Base-by-base conservation (phyloP, 2,797 vertebrate species). In the Lindbergichthys nudifrons region DNA sequence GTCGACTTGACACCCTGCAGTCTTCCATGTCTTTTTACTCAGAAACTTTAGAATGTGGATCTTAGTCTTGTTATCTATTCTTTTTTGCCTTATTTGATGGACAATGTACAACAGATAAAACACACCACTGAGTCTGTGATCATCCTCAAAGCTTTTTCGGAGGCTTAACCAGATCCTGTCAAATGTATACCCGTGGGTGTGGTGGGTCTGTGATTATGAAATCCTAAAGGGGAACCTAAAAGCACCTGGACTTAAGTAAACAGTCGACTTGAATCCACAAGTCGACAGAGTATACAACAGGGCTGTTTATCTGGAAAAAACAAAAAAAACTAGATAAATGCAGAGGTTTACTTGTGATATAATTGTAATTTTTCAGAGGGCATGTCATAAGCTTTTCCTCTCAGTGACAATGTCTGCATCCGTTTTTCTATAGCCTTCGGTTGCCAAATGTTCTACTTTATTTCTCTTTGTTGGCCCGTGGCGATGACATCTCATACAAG, bases 211-310 rank as follows among this genome's bases (percentile, higher is more conserved):
- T 62, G 58, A 19, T 54, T 46, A 61, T 73, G n/a, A 81, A 77
- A 77, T 80, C 21, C 42, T 68, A 53, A 70, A 80, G 41, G 23
- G 41, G 47, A 72, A 52, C 13, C 51, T 51, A 32, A 80, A 65
- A 69, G 70, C 79, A 86, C 82, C 83, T 88, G 82, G 66, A 66
- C 11, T 45, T 65, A 43, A 70, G 72, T 68, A 69, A 83, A 89
- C 61, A 60, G 51, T 43, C 16, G 21, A 13, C n/a, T 47, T 47
- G 18, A 84, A 75, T 83, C 64, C 63, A 62, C 52, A 10, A 58
- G 74, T 82, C 78, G 84, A 80, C 78, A 83, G 48, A 41, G 46
- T 46, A 71, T 66, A 45, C 80, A 56, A n/a, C 3, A 10, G 62
- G n/a, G 63, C 6, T 18, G 50, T 15, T 43, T 74, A 10, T 51